phyloP scores from a whole-genome alignment of 2,888 invertebrate genomes.

The Drosophila bunnanda region DNA sequence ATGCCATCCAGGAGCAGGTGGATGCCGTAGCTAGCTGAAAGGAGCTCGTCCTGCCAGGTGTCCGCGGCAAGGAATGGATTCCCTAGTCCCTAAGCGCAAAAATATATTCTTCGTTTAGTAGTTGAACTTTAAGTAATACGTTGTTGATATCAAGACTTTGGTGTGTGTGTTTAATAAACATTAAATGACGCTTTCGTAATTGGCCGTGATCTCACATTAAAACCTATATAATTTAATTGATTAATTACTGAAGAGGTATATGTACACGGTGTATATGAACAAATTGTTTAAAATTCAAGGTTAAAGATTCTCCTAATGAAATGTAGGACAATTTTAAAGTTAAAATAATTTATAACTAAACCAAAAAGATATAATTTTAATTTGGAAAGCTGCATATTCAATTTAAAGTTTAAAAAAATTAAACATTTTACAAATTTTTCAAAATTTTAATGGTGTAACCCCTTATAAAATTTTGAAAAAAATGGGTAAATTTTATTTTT shows the following conservation, averaged over 20 bases:
- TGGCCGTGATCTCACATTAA: background rate
- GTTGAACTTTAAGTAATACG: conserved; percentile 4
- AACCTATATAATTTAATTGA: background rate
- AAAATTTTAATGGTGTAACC: too few species aligned
- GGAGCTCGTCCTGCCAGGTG: background rate
- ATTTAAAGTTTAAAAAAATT: too few species aligned
- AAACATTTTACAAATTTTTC: too few species aligned
- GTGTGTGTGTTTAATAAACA: conserved; percentile 7
- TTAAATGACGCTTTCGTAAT: conserved; percentile 1
- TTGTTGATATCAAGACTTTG: conserved; percentile 11
- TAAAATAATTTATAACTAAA: too few species aligned
- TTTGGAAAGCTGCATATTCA: too few species aligned
- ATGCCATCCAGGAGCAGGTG: conserved; percentile 65
- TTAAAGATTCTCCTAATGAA: background rate
- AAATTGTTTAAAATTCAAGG: too few species aligned
- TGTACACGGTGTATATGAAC: too few species aligned
- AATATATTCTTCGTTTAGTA: background rate
- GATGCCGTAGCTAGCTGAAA: conserved; percentile 45
- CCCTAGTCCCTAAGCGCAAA: conserved; percentile 3
- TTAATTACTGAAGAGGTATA: background rate
- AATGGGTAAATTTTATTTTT: too few species aligned
- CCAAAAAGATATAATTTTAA: too few species aligned
- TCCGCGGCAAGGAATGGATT: conserved; percentile 3
- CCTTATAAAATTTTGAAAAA: too few species aligned
- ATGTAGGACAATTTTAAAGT: too few species aligned